These are phyloP conservation scores for Bombus huntii DNA, from an alignment of 1,140 invertebrate species.

Conservation along the genomic window DNA sequence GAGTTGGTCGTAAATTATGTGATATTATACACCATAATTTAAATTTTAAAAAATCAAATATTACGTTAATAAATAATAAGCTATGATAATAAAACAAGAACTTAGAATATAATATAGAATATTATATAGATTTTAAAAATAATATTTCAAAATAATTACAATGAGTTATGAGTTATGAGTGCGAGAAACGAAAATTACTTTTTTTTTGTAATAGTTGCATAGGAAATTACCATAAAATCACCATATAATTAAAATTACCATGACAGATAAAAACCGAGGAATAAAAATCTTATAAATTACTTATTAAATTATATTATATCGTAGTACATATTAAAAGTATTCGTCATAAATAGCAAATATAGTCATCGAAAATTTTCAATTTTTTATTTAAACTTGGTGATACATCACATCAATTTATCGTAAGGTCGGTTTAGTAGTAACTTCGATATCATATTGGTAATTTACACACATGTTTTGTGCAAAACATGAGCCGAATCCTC, in stretches of 20 bases:
- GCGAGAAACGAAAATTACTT: background rate
- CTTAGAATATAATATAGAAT: no score
- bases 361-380: background rate
- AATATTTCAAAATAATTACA: background rate
- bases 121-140: background rate
- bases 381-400: background rate
- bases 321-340: background rate
- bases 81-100: background rate
- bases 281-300: background rate
- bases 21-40: background rate
- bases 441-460: constrained; percentile 22
- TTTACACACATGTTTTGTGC: constrained; percentile 8
- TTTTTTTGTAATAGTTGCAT: background rate
- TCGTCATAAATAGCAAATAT: background rate
- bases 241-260: background rate
- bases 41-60: background rate
- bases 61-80: background rate
- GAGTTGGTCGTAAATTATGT: background rate
- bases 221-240: background rate
- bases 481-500: background rate
- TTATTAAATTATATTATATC: background rate
- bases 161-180: no score
- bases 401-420: background rate
- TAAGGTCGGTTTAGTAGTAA: background rate
- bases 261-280: background rate